Evolutionary conservation across 1,140 invertebrate species (phyloP), one percentile per base, ranked within the genome.

Genomic region (Ceratina calcarata): DNA sequence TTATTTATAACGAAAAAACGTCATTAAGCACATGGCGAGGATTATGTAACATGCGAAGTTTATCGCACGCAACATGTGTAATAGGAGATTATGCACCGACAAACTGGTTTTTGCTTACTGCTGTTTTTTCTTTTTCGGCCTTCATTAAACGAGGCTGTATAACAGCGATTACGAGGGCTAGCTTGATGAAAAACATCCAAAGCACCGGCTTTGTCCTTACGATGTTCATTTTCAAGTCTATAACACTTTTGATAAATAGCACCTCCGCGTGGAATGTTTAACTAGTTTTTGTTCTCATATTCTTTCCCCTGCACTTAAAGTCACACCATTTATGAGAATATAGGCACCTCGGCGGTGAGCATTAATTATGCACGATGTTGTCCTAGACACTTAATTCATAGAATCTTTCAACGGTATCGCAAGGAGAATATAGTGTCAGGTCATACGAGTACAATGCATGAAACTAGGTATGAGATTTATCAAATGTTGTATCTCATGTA

Each of bases 91-190:
- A 45, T 45, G 37, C 80, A 58, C 53, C 7, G 58, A 20, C 22
- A 82, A 78, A 86, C 85, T 86, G 84, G 84, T 86, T 86, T 66
- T 71, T 61, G 37, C 65, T 16, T 76, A 62, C 62, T 61, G 60
- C 62, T 18, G 18, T 37, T 58, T 0, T 55, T 60, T 69, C 61
- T 86, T 89, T 80, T 87, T n/a, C 81, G 69, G 58, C 82, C 75
- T 87, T 89, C 86, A 89, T 91, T 87, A 89, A 76, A 80, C 85
- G 87, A 88, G 83, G 73, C 82, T 76, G 79, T 85, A 82, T 88
- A 89, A 87, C 84, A 69, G 83, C 85, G 90, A 90, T 91, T 90
- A 89, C 76, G 78, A 72, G 74, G 67, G 75, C 87, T 86, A 84
- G 83, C 70, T 27, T 55, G 68, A 78, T 73, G 80, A 78, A 71